phyloP scores from a whole-genome alignment of 2,888 invertebrate genomes.

The Reticulitermes lucifugus region DNA sequence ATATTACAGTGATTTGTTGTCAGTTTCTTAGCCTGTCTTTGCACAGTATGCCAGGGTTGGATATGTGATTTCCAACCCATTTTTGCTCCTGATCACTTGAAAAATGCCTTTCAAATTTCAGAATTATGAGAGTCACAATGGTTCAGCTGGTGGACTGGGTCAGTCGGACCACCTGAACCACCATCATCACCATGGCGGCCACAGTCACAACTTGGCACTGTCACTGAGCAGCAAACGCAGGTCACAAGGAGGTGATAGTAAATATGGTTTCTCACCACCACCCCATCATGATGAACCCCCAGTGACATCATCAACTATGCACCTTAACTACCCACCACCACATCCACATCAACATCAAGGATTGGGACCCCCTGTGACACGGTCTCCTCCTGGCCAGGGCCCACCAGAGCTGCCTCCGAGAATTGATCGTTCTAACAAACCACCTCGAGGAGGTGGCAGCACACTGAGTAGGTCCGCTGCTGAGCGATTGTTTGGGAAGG shows the following conservation, averaged over 20 bases:
- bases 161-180: slow-evolving; percentile 43
- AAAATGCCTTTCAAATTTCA: slow-evolving; percentile 28
- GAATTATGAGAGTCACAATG: slow-evolving; percentile 51
- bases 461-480: slow-evolving; percentile 65
- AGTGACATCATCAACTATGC: slow-evolving; percentile 49
- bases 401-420: slow-evolving; percentile 88
- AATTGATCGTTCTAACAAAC: slow-evolving; percentile 82
- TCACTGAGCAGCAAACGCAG: slow-evolving; percentile 59
- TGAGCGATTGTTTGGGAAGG: slow-evolving; percentile 64
- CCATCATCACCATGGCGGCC: slow-evolving; percentile 46
- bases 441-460: slow-evolving; percentile 62
- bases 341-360: slow-evolving; percentile 49
- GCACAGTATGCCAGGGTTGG: too few relatives aligned
- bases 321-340: slow-evolving; percentile 52
- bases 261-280: slow-evolving; percentile 71
- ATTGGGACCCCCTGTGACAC: slow-evolving; percentile 52
- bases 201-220: slow-evolving; percentile 42
- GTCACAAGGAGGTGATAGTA: slow-evolving; percentile 69
- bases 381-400: slow-evolving; percentile 53
- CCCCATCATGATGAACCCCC: slow-evolving; percentile 44
- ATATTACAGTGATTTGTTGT: too few relatives aligned
- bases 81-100: too few relatives aligned
- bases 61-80: too few relatives aligned
- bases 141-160: slow-evolving; percentile 36
- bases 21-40: too few relatives aligned